A percentile compares a stretch with the other conserved stretches of the same genome.
Evolutionary conservation across 2,113 vertebrate species (phyloP).

Genomic region (Plecotus auritus): DNA sequence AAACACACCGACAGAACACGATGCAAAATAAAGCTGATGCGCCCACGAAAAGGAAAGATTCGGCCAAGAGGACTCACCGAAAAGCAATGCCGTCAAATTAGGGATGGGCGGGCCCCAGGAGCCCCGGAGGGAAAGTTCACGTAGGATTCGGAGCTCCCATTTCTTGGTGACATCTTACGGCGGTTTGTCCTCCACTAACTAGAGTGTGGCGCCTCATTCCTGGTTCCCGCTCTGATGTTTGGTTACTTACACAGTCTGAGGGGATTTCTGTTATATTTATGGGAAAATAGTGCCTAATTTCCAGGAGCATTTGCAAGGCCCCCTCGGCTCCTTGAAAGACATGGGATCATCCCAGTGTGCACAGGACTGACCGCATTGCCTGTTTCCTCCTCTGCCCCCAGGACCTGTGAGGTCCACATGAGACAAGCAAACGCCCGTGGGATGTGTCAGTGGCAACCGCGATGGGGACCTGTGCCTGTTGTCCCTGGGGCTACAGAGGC

Average conservation of each 20-base stretch:
- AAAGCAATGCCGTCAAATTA: accelerated
- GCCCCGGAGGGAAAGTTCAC: accelerated
- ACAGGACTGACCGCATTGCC: accelerated
- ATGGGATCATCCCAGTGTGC: accelerated
- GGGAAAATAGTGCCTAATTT: background rate
- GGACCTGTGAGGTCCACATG: accelerated
- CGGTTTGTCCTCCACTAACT: background rate
- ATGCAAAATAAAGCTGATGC: accelerated
- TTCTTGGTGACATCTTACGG: background rate
- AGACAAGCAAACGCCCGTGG: accelerated
- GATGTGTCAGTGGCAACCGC: accelerated
- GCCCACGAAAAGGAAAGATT: background rate
- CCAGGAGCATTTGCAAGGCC: background rate
- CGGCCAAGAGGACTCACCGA: too few relatives aligned
- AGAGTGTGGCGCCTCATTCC: accelerated
- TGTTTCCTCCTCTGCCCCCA: background rate
- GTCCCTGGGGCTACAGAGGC: background rate
- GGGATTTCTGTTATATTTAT: background rate
- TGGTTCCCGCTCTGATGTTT: accelerated
- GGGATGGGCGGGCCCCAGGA: accelerated
- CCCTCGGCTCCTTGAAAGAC: accelerated
- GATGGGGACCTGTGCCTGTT: accelerated
- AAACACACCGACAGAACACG: background rate
- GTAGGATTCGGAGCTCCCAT: accelerated
- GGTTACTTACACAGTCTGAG: accelerated